These are phyloP conservation scores for Albula goreensis DNA, from an alignment of 2,113 vertebrate species.

Conservation along the genomic window DNA sequence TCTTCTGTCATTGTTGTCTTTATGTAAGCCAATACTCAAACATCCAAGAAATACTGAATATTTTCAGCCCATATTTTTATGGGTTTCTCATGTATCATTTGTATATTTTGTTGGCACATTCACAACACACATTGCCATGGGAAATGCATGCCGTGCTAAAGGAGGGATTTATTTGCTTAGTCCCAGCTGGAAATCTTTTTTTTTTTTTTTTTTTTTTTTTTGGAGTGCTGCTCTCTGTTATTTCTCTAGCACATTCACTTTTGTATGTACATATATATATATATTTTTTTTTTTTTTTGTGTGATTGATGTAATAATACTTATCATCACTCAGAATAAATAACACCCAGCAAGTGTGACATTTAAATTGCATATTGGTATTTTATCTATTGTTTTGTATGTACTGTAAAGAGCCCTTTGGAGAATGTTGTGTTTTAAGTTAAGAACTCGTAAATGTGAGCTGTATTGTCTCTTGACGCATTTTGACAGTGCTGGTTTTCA, in stretches of 20 bases:
- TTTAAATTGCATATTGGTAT: constrained; percentile 6
- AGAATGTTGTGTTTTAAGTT: constrained; percentile 5
- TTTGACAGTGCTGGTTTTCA: constrained; percentile 9
- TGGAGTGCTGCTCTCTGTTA: background rate
- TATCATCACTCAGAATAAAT: constrained; percentile 3
- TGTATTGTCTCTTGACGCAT: background rate
- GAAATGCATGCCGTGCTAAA: background rate
- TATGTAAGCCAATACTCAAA: background rate
- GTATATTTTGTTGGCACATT: background rate
- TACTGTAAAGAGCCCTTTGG: background rate
- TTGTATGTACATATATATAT: background rate
- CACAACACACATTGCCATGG: background rate
- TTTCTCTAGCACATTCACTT: background rate
- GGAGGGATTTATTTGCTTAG: background rate
- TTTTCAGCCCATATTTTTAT: background rate
- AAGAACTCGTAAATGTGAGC: constrained; percentile 11
- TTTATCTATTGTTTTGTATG: background rate
- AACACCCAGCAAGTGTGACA: background rate
- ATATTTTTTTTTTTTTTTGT: background rate
- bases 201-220: background rate
- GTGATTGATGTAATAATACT: background rate
- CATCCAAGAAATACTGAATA: background rate
- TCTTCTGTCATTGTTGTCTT: background rate
- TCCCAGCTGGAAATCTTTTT: background rate
- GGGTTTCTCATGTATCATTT: background rate